Base-by-base conservation (phyloP, 2,797 vertebrate species). In the Chelidonichthys spinosus region DNA sequence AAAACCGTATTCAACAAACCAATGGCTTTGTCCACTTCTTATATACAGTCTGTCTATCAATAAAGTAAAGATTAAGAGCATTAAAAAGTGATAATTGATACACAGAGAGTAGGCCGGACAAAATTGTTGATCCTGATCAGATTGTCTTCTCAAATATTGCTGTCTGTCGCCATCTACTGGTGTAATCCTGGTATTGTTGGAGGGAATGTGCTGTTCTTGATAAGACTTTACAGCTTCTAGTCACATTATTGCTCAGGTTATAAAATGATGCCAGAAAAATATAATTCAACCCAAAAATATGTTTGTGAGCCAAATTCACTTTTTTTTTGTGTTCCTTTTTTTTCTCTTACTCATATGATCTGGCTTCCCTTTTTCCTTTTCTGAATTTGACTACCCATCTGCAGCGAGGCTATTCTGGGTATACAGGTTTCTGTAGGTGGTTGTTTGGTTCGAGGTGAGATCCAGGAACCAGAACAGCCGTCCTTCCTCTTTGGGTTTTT, bases 371-470 rank as follows among this genome's bases (percentile, higher is more conserved):
- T 74, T 68, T 44, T 14, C 17, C 53, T 54, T 52, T 52, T 6
- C 1, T 78, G 36, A 81, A 87, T 87, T 90, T 88, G 86, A 81
- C 81, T 87, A 84, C 56, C 69, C 88, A 90, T 54, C 86, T 88
- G 89, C 80, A 78, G 47, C 0, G 17, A 18, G 39, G 72, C 73
- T 87, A 79, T 80, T 88, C 80, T 85, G 59, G 76, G 77, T n/a
- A 32, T 54, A 73, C 55, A 55, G 67, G 85, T 87, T 87, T 88
- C 83, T 87, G 70, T 46, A 67, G 70, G 37, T 52, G 62, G 50
- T 49, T 63, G 60, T 69, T 72, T 82, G 54, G 40, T 79, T 37
- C 35, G 40, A 81, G 71, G 60, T 77, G 67, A 55, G 70, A 83
- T 50, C 40, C 13, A 40, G 37, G 50, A 8, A 39, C 52, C 59